Conservation (phyloP, 2,888 invertebrate genomes). For the Gymnosoma rotundatum region DNA sequence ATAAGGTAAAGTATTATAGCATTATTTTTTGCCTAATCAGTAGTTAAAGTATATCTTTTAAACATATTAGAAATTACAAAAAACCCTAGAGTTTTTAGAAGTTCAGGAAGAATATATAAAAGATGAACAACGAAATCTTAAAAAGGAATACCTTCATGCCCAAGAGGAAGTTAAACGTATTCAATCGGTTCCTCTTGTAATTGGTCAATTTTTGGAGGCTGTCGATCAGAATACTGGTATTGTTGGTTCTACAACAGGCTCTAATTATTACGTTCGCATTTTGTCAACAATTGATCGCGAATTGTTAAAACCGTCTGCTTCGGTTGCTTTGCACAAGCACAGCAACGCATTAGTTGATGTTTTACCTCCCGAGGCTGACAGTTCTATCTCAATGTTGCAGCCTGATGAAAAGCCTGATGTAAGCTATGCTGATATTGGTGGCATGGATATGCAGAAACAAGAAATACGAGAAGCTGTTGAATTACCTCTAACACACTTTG, state of each 20-base stretch:
- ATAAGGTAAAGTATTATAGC: constrained; percentile 86
- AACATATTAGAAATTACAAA: constrained; percentile 91
- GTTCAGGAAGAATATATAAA: constrained; percentile 99
- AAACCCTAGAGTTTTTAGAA: constrained; percentile 97
- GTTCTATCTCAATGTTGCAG: constrained; percentile 98
- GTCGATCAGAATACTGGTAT: constrained; percentile 99
- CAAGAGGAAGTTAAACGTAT: constrained; percentile 99
- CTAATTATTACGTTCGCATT: constrained; percentile 99
- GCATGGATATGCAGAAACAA: constrained; percentile 99
- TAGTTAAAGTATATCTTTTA: constrained; percentile 1
- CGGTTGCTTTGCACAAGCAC: constrained; percentile 99
- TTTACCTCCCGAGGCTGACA: constrained; percentile 98
- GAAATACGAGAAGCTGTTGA: constrained; percentile 99
- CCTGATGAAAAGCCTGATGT: constrained; percentile 99
- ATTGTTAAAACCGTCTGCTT: constrained; percentile 97
- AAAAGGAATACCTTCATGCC: constrained; percentile 99
- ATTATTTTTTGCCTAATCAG: not conserved
- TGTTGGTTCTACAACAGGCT: constrained; percentile 99
- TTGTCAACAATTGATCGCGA: constrained; percentile 99
- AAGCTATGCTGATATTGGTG: constrained; percentile 98
- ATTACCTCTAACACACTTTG: constrained; percentile 98
- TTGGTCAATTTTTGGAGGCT: constrained; percentile 99
- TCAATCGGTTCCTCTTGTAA: constrained; percentile 98
- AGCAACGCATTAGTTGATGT: constrained; percentile 99
- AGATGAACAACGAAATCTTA: constrained; percentile 98